A percentile compares a stretch with the other conserved stretches of the same genome.
These are phyloP conservation scores for Metopia argyrocephala DNA, from an alignment of 2,888 invertebrate genomes.

Conservation along the genomic window DNA sequence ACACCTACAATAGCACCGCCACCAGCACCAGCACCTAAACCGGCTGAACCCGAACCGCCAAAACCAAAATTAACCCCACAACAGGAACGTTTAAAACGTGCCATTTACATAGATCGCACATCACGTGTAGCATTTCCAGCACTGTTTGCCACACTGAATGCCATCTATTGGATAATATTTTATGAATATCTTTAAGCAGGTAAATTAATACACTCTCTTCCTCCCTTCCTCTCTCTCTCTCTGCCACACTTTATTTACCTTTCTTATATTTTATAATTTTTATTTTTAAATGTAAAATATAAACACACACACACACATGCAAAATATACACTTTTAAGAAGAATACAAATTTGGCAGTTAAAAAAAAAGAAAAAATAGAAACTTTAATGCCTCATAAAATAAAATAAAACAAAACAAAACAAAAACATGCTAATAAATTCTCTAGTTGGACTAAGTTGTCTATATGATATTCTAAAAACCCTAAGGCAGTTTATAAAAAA, in stretches of 20 bases:
- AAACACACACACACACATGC: too few species aligned
- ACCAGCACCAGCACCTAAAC: conserved; percentile 73
- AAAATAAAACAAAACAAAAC: too few species aligned
- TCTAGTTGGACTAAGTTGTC: too few species aligned
- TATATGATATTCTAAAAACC: too few species aligned
- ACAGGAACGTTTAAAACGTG: conserved; percentile 82
- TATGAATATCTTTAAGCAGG: conserved; percentile 83
- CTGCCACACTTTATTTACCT: not conserved
- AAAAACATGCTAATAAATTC: too few species aligned
- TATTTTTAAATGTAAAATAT: not conserved
- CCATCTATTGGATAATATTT: conserved; percentile 86
- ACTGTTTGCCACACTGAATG: conserved; percentile 84
- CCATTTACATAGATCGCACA: conserved; percentile 85
- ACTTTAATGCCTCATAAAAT: too few species aligned
- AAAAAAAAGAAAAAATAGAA: too few species aligned
- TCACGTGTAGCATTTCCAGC: conserved; percentile 86
- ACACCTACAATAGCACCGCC: conserved; percentile 74
- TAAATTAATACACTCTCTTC: not conserved
- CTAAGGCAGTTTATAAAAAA: too few species aligned
- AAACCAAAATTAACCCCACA: conserved; percentile 80
- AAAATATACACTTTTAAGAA: too few species aligned
- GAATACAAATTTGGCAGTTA: too few species aligned
- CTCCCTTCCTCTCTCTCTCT: not conserved
- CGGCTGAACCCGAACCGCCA: conserved; percentile 77
- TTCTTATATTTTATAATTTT: not conserved